Base-by-base conservation (phyloP, 2,888 invertebrate genomes). In the Eledone cirrhosa region DNA sequence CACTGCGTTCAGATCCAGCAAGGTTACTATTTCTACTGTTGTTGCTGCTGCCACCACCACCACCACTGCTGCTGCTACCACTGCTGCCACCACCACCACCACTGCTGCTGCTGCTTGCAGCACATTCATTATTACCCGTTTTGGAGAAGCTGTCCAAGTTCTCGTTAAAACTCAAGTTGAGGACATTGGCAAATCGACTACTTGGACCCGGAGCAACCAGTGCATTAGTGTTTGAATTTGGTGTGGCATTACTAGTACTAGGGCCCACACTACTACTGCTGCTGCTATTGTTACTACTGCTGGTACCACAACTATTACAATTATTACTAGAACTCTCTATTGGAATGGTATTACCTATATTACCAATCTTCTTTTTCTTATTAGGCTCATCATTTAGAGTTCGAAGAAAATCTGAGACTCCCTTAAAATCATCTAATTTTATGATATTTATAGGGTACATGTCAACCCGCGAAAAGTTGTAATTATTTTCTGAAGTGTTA, bases 61-160 rank as follows among this genome's bases (percentile, higher is more conserved):
- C 31, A 41, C 41, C 11, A 41, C 11, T 11, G 11, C 72, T 41
- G 22, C 72, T 72, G 14, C 33, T 41, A n/a, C 31, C 31, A 31
- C 22, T 31, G 41, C 31, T 41, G 22, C 33, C 31, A 31, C 29
- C n/a, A 41, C 72, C 31, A 41, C 41, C 31, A 31, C 67, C 67
- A 29, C 67, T 67, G 8, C 31, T 33, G 31, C 29, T 67, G 67
- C 16, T 67, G 31, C 72, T 41, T 22, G 72, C 31, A 31, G 41
- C n/a, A 41, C 72, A 72, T 31, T 72, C 72, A 72, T 31, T 72
- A 13, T 33, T 72, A 72, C 72, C 72, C 72, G 72, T 72, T 72
- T 72, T 72, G 31, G 41, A 72, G 41, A 41, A 72, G n/a, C n/a
- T 72, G 33, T 72, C 72, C 72, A 72, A 41, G 41, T 72, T 72